Conservation (phyloP, 2,797 vertebrate species). For the Graptemys geographica region DNA sequence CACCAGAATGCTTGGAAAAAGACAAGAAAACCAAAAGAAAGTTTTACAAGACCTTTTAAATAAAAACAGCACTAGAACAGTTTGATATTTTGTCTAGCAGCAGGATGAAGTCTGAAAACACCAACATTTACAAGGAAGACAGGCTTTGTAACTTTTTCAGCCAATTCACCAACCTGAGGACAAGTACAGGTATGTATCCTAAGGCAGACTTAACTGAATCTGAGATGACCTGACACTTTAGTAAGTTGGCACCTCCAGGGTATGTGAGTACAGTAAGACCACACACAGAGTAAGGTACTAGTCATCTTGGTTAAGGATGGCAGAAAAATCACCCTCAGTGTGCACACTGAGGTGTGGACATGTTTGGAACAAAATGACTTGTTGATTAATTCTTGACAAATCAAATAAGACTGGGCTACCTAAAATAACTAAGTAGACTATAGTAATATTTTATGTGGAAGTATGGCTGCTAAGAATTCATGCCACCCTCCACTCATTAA, state of each 20-base stretch:
- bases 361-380: not conserved
- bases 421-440: not conserved
- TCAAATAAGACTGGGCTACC: constrained; percentile 6
- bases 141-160: constrained; percentile 12
- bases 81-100: not conserved
- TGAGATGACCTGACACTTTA: constrained; percentile 25
- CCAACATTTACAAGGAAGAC: rapidly evolving
- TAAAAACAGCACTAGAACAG: not conserved
- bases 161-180: constrained; percentile 31
- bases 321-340: not conserved
- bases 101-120: not conserved
- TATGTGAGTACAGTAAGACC: not conserved
- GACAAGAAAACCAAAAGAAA: not conserved
- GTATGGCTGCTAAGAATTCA: not conserved
- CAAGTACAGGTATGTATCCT: constrained; percentile 27
- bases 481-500: not conserved
- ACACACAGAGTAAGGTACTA: not conserved
- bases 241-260: not conserved
- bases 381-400: not conserved
- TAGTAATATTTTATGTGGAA: not conserved
- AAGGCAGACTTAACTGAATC: constrained; percentile 52
- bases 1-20: not conserved
- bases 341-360: not conserved
- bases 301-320: not conserved
- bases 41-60: not conserved